Percentiles rank a stretch among this genome's conserved stretches.
Evolutionary conservation across 2,113 vertebrate species (phyloP).

Genomic region (Hoplias malabaricus): DNA sequence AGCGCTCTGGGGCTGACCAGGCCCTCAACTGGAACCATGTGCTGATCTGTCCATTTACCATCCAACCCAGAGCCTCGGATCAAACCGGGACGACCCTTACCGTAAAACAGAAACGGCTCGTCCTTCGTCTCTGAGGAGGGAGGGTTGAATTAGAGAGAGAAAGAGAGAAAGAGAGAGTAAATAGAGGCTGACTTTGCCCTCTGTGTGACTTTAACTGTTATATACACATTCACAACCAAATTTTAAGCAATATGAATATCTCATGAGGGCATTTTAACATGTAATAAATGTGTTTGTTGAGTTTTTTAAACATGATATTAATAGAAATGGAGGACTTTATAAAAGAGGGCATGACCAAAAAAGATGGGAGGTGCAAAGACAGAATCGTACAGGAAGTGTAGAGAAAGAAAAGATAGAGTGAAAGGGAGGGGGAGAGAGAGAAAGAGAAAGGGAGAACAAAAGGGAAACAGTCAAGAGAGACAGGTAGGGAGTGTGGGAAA

Average conservation of each 20-base stretch:
- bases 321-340: no score
- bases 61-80: conserved; percentile 84
- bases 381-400: no score
- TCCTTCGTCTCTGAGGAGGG: conserved; percentile 82
- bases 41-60: conserved; percentile 80
- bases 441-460: background rate
- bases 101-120: conserved; percentile 88
- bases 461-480: background rate
- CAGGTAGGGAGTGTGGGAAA: background rate
- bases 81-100: conserved; percentile 86
- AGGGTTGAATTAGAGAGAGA: conserved; percentile 67
- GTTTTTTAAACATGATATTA: no score
- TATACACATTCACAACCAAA: no score
- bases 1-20: conserved; percentile 83
- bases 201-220: no score
- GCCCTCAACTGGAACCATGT: conserved; percentile 85
- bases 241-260: no score
- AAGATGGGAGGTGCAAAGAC: background rate
- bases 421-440: no score
- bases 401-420: background rate
- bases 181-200: no score
- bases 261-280: no score
- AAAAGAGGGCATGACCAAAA: conserved; percentile 70
- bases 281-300: no score
- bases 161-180: background rate